These are phyloP conservation scores for Rana temporaria DNA, from an alignment of 2,113 vertebrate species.

Conservation along the genomic window DNA sequence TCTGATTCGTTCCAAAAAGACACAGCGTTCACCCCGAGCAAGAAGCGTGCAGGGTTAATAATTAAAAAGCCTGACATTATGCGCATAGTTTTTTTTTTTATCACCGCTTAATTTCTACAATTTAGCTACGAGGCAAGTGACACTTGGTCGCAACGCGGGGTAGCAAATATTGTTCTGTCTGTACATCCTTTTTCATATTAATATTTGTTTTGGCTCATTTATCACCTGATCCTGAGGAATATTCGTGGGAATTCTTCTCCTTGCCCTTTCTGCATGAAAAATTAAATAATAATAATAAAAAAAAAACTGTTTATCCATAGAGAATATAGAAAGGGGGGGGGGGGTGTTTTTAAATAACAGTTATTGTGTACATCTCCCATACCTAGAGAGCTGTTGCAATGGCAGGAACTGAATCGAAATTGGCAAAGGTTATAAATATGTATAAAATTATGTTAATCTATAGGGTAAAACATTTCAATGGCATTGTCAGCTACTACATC, in stretches of 20 bases:
- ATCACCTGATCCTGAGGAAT: not conserved
- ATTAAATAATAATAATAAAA: not conserved
- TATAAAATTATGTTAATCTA: conserved; percentile 28
- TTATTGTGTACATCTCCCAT: not conserved
- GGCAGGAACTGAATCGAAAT: not conserved
- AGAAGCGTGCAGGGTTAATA: too few species aligned
- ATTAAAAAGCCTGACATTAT: not conserved
- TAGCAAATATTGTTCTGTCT: not conserved
- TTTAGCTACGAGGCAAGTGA: not conserved
- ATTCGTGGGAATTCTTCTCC: not conserved
- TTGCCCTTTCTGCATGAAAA: not conserved
- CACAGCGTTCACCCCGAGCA: too few species aligned
- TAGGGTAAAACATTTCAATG: not conserved
- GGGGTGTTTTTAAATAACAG: not conserved
- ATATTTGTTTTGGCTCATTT: conserved; percentile 38
- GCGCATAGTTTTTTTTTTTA: too few species aligned
- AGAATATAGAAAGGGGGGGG: not conserved
- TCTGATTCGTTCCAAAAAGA: too few species aligned
- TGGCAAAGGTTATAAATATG: conserved; percentile 1
- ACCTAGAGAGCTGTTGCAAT: not conserved
- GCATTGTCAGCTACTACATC: not conserved
- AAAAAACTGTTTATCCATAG: not conserved
- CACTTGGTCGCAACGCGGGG: not conserved
- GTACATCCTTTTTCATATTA: conserved; percentile 6
- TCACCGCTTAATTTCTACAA: not conserved